Evolutionary conservation across 2,888 invertebrate genomes (phyloP).

Genomic region (Dexiosoma caninum): DNA sequence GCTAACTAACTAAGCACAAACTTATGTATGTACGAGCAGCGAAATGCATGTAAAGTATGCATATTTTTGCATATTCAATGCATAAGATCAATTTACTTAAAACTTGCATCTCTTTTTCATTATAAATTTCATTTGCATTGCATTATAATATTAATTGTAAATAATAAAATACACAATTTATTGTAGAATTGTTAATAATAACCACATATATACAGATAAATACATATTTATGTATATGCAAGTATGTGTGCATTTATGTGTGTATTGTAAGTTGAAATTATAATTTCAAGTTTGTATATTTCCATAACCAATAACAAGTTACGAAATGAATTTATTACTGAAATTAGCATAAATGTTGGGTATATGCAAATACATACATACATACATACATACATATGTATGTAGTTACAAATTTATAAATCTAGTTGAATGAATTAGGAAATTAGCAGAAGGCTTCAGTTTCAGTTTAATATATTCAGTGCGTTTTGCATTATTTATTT

Average conservation of each 20-base stretch:
- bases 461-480: too few species aligned
- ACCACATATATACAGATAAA: too few species aligned
- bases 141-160: slow-evolving; percentile 5
- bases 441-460: too few species aligned
- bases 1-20: not conserved
- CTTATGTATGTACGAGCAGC: not conserved
- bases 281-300: slow-evolving; percentile 45
- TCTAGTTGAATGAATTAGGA: not conserved
- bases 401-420: too few species aligned
- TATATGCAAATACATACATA: too few species aligned
- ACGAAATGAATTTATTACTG: slow-evolving; percentile 40
- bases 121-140: slow-evolving; percentile 5
- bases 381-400: too few species aligned
- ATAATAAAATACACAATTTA: slow-evolving; percentile 11
- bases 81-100: slow-evolving; percentile 44
- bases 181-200: slow-evolving; percentile 8
- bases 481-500: too few species aligned
- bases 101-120: not conserved
- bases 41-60: not conserved
- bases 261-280: not conserved
- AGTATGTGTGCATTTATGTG: not conserved
- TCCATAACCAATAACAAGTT: slow-evolving; percentile 32
- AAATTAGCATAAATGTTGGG: slow-evolving; percentile 37
- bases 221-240: too few species aligned
- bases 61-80: slow-evolving; percentile 18